phyloP scores from a whole-genome alignment of 1,140 invertebrate species.

The Brachionus koreanus region DNA sequence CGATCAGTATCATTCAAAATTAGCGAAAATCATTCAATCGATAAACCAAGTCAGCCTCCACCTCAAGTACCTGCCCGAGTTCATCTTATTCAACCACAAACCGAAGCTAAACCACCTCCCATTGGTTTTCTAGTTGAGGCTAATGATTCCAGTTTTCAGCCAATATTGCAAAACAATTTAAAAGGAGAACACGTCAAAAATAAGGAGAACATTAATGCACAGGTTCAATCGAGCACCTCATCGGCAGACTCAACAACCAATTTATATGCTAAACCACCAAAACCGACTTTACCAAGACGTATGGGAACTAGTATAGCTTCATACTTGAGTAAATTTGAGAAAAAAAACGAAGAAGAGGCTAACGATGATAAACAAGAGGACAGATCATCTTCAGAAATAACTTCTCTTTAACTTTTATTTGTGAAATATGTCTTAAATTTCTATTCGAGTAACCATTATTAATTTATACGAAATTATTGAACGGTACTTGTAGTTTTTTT shows the following conservation, averaged over 20 bases:
- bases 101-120: background rate
- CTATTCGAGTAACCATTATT: background rate
- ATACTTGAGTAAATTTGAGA: constrained; percentile 31
- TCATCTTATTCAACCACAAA: background rate
- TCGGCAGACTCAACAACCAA: background rate
- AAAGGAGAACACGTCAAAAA: background rate
- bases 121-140: background rate
- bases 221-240: background rate
- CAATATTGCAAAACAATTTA: background rate
- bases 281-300: constrained; percentile 22
- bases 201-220: background rate
- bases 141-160: background rate
- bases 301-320: constrained; percentile 1
- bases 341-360: background rate
- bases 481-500: background rate
- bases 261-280: constrained; percentile 1
- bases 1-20: constrained; percentile 19
- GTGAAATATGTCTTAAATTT: background rate
- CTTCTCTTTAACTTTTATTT: constrained; percentile 15
- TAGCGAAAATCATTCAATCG: background rate
- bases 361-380: background rate
- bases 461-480: background rate
- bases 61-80: constrained; percentile 15
- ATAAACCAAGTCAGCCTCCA: constrained; percentile 38
- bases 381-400: constrained; percentile 21